These are phyloP conservation scores for Cactoblastis cactorum DNA, from an alignment of 2,888 invertebrate species.

Conservation along the genomic window DNA sequence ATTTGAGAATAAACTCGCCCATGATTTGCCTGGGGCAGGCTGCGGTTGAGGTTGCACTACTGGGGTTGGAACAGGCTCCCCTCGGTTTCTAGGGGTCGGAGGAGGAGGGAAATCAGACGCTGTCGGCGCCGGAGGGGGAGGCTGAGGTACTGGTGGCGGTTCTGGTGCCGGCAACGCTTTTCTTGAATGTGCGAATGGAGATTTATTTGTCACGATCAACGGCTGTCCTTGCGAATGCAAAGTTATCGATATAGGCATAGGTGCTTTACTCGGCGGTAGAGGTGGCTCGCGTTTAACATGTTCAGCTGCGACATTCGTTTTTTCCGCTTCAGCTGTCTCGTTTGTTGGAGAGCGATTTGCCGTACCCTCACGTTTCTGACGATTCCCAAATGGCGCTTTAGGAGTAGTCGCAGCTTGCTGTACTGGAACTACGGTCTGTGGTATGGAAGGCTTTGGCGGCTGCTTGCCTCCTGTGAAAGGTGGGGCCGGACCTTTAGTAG, in stretches of 20 bases:
- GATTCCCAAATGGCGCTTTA: slow-evolving; percentile 68
- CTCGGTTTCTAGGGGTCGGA: slow-evolving; percentile 65
- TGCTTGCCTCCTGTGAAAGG: slow-evolving; percentile 69
- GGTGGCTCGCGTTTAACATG: slow-evolving; percentile 61
- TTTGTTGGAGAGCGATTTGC: slow-evolving; percentile 60
- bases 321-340: slow-evolving; percentile 51
- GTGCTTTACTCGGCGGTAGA: slow-evolving; percentile 66
- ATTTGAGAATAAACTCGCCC: slow-evolving; percentile 83
- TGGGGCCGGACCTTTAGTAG: slow-evolving; percentile 62
- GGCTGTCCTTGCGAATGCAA: slow-evolving; percentile 62
- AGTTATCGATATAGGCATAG: slow-evolving; percentile 75
- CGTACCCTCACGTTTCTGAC: slow-evolving; percentile 66
- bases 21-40: slow-evolving; percentile 77
- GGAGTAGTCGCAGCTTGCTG: slow-evolving; percentile 67
- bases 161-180: slow-evolving; percentile 50
- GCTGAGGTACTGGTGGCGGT: slow-evolving; percentile 56
- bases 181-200: slow-evolving; percentile 68
- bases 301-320: slow-evolving; percentile 32
- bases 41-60: slow-evolving; percentile 54
- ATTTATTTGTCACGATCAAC: slow-evolving; percentile 71
- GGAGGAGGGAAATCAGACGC: slow-evolving; percentile 76
- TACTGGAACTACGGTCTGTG: slow-evolving; percentile 65
- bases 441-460: slow-evolving; percentile 61
- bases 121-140: slow-evolving; percentile 67
- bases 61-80: slow-evolving; percentile 52